Base-by-base conservation (phyloP, 2,797 vertebrate genomes). In the Takifugu ocellatus region DNA sequence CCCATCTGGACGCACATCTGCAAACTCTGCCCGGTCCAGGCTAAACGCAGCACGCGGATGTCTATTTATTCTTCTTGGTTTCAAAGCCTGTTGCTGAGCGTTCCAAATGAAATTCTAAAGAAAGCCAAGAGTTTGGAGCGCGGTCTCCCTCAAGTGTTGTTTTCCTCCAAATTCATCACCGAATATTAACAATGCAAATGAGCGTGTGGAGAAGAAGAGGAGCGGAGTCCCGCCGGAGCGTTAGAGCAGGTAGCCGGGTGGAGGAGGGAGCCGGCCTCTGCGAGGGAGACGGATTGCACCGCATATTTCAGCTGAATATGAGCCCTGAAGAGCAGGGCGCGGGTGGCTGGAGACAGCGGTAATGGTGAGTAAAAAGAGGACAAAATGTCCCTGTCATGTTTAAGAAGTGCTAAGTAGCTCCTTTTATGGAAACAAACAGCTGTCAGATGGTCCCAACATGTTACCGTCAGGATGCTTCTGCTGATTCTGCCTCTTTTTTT, bases 101-200 rank as follows among this genome's bases (percentile, higher is more conserved):
- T 70, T 68, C 68, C 58, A 78, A 78, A 67, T 45, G 9, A 70
- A 65, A 64, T 70, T 52, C 45, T 31, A 67, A 70, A 59, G 57
- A 78, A 77, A 63, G 66, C 54, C 39, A 56, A 63, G 54, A 61
- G 15, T 10, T 9, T 54, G 49, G 66, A 79, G 54, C 65, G 75
- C 49, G 61, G 59, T 61, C 50, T 71, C 55, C 70, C 63, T 74
- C 36, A 61, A 61, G 25, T 60, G 63, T 60, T 73, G 65, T 81
- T 84, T 81, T 84, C 78, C 72, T 56, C 43, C 50, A 52, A 51
- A 65, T 71, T 74, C 49, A 63, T 72, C 62, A 52, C 56, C 56
- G 73, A 85, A 77, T 81, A 77, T 79, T 70, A 86, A 85, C 84
- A 80, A 82, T 77, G 75, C 64, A 85, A 86, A 87, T 85, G 56